Evolutionary conservation across 2,113 vertebrate species (phyloP).

Genomic region (Hypanus sabinus): DNA sequence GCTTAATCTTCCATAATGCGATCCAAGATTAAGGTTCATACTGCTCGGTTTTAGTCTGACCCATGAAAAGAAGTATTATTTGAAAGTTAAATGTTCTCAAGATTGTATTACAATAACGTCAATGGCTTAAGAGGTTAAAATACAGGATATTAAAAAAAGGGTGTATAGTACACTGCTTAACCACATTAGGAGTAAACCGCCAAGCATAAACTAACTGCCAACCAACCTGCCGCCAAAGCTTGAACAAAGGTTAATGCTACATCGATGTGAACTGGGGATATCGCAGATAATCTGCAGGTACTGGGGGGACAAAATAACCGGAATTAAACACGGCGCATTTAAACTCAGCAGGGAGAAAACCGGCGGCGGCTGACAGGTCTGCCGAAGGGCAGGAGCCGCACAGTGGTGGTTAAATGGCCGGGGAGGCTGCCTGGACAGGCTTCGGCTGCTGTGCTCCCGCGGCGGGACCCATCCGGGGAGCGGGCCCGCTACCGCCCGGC

Average conservation of each 20-base stretch:
- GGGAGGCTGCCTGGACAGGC: no score
- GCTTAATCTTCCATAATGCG: background rate
- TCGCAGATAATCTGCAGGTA: background rate
- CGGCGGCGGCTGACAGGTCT: background rate
- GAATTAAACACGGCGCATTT: background rate
- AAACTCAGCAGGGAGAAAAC: background rate
- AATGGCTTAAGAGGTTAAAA: background rate
- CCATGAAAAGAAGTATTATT: background rate
- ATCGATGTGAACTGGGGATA: no score
- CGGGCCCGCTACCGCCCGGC: background rate
- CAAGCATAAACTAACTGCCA: background rate
- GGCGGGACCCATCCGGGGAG: background rate
- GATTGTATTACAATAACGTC: background rate
- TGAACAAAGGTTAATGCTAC: background rate
- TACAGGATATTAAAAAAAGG: background rate
- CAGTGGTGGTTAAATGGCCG: no score
- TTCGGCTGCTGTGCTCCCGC: no score
- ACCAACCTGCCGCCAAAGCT: background rate
- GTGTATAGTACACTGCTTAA: background rate
- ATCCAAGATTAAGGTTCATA: no score
- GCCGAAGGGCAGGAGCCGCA: background rate
- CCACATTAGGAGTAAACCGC: background rate
- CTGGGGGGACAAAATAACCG: background rate
- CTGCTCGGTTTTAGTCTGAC: no score
- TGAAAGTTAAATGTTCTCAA: background rate